Evolutionary conservation across 2,797 vertebrate genomes (phyloP).

Genomic region (Gallinago nigripennis): DNA sequence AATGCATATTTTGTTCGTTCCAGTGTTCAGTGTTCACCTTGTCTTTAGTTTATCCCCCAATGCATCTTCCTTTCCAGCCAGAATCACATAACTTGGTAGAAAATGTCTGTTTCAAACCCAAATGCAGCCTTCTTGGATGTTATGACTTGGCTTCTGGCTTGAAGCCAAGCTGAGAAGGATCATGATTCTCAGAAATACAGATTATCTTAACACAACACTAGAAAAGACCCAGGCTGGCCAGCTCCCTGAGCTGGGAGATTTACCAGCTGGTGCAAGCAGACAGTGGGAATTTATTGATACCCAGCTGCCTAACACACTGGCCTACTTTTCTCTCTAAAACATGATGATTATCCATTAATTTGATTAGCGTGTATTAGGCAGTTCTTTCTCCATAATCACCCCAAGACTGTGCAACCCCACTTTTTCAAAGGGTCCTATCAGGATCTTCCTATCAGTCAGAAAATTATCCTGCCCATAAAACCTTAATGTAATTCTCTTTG

Average conservation of each 20-base stretch:
- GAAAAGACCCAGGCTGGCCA: background rate
- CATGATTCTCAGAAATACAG: slow-evolving; percentile 9
- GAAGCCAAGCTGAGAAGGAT: background rate
- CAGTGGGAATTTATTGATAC: background rate
- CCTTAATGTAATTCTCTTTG: background rate
- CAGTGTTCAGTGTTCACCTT: background rate
- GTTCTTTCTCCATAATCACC: background rate
- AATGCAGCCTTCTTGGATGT: background rate
- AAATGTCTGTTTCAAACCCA: background rate
- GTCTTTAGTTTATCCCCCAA: background rate
- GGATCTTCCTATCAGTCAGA: background rate
- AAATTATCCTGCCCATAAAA: background rate
- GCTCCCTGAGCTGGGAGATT: background rate
- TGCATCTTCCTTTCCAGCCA: background rate
- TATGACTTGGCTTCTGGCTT: background rate
- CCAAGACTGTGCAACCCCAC: background rate
- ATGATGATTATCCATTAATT: background rate
- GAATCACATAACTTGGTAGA: background rate
- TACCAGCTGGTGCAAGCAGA: slow-evolving; percentile 16
- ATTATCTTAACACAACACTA: background rate
- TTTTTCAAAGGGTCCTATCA: background rate
- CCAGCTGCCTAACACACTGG: background rate
- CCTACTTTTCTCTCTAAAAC: background rate
- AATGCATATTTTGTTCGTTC: background rate
- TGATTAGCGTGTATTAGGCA: background rate